phyloP scores from a whole-genome alignment of 2,888 invertebrate genomes.

The Dugesia japonica region DNA sequence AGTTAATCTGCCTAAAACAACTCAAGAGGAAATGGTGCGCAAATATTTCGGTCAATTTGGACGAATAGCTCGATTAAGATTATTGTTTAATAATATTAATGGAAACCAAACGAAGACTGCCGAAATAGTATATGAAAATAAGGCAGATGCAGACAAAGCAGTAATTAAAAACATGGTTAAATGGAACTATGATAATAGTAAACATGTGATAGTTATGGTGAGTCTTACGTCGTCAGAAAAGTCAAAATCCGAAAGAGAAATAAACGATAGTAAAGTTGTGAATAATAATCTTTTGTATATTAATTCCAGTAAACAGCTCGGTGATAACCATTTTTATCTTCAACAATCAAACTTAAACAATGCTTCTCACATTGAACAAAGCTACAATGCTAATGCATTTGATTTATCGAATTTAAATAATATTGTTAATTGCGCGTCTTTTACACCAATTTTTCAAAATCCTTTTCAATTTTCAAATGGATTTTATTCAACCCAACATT shows the following conservation, averaged over 20 bases:
- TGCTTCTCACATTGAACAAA: background rate
- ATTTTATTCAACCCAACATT: too few species aligned
- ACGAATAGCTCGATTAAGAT: background rate
- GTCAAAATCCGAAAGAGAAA: background rate
- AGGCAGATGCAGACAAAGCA: constrained; percentile 2
- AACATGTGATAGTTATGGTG: background rate
- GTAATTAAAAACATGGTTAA: background rate
- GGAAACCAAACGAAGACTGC: background rate
- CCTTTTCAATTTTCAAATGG: too few species aligned
- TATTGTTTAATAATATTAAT: background rate
- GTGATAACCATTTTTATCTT: background rate
- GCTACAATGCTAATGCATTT: background rate
- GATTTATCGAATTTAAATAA: background rate
- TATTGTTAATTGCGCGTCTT: background rate
- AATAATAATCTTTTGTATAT: background rate
- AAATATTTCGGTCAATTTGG: constrained; percentile 7
- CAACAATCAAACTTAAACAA: background rate
- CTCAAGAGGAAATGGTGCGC: background rate
- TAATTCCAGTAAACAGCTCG: background rate
- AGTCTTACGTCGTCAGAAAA: background rate
- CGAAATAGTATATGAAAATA: background rate
- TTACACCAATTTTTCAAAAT: too few species aligned
- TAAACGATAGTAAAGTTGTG: background rate
- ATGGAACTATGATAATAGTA: background rate
- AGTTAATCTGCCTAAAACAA: background rate